phyloP scores from a whole-genome alignment of 2,113 vertebrate genomes.

The Sinocyclocheilus anshuiensis region DNA sequence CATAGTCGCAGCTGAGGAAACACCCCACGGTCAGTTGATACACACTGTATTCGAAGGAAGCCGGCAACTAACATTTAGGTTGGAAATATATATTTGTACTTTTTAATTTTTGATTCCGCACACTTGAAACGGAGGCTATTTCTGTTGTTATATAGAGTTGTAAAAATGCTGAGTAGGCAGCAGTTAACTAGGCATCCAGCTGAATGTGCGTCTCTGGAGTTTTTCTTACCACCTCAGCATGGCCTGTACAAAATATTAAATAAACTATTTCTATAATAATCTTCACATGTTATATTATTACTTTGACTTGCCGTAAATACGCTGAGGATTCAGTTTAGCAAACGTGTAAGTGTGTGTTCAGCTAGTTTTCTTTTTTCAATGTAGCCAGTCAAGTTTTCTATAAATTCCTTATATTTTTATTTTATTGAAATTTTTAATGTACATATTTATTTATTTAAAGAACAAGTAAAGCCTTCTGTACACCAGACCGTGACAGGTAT shows the following conservation, averaged over 20 bases:
- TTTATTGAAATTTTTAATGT: not conserved
- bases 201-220: constrained; percentile 25
- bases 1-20: constrained; percentile 13
- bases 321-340: not conserved
- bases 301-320: not conserved
- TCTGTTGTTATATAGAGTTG: constrained; percentile 15
- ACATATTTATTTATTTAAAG: not conserved
- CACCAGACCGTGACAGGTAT: constrained; percentile 29
- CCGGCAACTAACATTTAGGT: not conserved
- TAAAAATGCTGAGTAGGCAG: constrained; percentile 32
- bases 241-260: not conserved
- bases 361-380: no score
- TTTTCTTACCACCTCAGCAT: not conserved
- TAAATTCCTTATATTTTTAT: not conserved
- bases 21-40: constrained; percentile 2
- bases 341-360: not conserved
- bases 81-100: not conserved
- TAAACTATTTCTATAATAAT: not conserved
- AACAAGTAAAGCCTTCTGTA: not conserved
- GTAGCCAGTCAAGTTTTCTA: not conserved
- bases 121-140: not conserved
- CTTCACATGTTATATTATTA: not conserved
- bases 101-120: not conserved
- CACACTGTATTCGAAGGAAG: not conserved
- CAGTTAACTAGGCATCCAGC: constrained; percentile 29